Conservation (phyloP, 2,113 vertebrate genomes). For the Siphamia tubifer region DNA sequence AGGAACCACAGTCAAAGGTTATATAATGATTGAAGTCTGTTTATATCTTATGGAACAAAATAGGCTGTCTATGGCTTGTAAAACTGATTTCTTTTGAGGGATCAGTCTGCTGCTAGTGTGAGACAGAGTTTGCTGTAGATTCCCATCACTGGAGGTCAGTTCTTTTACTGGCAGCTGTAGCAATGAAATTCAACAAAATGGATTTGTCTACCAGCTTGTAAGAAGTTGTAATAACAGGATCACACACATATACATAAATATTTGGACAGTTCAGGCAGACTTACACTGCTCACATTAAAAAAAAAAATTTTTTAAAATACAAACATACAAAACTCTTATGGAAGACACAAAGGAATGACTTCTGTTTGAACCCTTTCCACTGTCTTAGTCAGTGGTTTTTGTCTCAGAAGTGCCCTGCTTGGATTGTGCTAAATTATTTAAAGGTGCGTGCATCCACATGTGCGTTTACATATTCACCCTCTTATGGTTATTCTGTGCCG, state of each 20-base stretch:
- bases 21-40: neutral
- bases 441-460: neutral
- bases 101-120: neutral
- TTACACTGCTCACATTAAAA: neutral
- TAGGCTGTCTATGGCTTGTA: neutral
- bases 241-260: slow-evolving; percentile 29
- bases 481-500: slow-evolving; percentile 32
- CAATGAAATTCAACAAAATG: neutral
- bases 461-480: neutral
- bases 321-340: slow-evolving; percentile 1
- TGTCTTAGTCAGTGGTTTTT: slow-evolving; percentile 21
- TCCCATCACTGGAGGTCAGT: slow-evolving; percentile 29
- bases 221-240: slow-evolving; percentile 24
- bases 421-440: neutral
- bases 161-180: slow-evolving; percentile 36
- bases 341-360: neutral
- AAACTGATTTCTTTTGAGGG: slow-evolving; percentile 24
- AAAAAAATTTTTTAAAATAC: too few relatives aligned
- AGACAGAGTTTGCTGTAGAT: neutral
- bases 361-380: slow-evolving; percentile 1
- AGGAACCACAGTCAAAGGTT: slow-evolving; percentile 4
- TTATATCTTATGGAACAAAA: slow-evolving; percentile 8
- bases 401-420: slow-evolving; percentile 8
- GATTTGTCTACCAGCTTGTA: slow-evolving; percentile 27
- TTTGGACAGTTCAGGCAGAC: slow-evolving; percentile 21